Percentiles rank a stretch among this genome's conserved stretches.
phyloP scores from a whole-genome alignment of 1,140 invertebrate species.

The Globodera ellingtonae region DNA sequence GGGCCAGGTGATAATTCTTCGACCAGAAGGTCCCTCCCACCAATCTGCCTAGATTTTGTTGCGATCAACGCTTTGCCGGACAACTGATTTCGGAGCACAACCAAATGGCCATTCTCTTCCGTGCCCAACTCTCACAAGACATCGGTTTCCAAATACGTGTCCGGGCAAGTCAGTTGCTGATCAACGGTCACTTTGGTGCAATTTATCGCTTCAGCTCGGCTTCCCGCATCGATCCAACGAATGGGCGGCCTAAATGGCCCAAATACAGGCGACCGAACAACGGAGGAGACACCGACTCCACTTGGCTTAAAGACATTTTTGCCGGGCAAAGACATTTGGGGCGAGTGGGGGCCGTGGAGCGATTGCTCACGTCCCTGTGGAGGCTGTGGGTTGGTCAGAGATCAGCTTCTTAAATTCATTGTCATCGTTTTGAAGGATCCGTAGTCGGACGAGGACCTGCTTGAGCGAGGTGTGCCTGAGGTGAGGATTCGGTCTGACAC shows the following conservation, averaged over 20 bases:
- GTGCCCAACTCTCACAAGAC: conserved; percentile 46
- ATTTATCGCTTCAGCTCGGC: neutral
- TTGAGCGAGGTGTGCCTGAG: conserved; percentile 44
- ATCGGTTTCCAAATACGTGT: conserved; percentile 55
- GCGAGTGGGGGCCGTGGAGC: conserved; percentile 49
- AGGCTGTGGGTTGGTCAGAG: conserved; percentile 45
- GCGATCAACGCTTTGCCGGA: conserved; percentile 44
- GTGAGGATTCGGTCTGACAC: neutral
- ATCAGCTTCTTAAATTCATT: neutral
- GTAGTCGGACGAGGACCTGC: conserved; percentile 50
- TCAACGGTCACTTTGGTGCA: neutral
- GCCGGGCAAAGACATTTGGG: conserved; percentile 37
- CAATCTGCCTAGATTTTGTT: conserved; percentile 49
- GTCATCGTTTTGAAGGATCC: conserved; percentile 29
- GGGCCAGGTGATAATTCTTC: conserved; percentile 39
- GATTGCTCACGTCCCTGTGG: conserved; percentile 57
- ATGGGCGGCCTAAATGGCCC: no score
- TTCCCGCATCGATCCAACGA: conserved; percentile 21
- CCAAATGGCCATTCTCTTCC: conserved; percentile 55
- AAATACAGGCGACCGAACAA: conserved; percentile 1
- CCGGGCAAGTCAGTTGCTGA: conserved; percentile 47
- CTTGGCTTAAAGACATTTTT: neutral
- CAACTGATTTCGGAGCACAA: conserved; percentile 54
- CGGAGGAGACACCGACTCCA: neutral
- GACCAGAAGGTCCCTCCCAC: neutral